Evolutionary conservation across 2,888 invertebrate species (phyloP).

Genomic region (Gari tellinella): DNA sequence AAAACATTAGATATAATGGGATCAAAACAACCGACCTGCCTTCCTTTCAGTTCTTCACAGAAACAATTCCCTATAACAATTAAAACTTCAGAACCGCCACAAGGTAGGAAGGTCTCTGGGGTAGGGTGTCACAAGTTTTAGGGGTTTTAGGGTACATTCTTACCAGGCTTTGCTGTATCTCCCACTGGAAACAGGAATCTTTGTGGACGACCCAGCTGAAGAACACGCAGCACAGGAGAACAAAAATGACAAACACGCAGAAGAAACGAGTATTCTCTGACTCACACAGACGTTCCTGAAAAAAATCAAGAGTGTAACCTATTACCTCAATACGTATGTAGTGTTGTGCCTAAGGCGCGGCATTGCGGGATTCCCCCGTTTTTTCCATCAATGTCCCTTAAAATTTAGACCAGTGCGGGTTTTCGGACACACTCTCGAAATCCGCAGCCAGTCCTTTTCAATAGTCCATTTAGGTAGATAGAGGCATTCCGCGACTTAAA

Average conservation of each 20-base stretch:
- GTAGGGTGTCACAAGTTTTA: too few relatives aligned
- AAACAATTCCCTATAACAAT: too few relatives aligned
- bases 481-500: too few relatives aligned
- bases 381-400: not conserved
- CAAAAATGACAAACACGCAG: slow-evolving; percentile 25
- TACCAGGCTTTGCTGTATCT: slow-evolving; percentile 46
- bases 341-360: not conserved
- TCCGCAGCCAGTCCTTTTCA: too few relatives aligned
- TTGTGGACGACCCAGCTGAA: slow-evolving; percentile 51
- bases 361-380: not conserved
- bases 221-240: slow-evolving; percentile 35
- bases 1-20: too few relatives aligned
- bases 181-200: slow-evolving; percentile 59
- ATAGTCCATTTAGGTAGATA: too few relatives aligned
- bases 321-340: not conserved
- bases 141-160: slow-evolving; percentile 10
- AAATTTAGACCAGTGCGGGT: not conserved
- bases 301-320: not conserved
- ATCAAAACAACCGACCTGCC: too few relatives aligned
- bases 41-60: too few relatives aligned
- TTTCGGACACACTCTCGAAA: too few relatives aligned
- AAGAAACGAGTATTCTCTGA: slow-evolving; percentile 30
- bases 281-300: slow-evolving; percentile 39
- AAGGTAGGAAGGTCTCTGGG: too few relatives aligned
- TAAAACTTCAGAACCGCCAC: too few relatives aligned